phyloP scores from a whole-genome alignment of 2,888 invertebrate species.

The Athalia circularis region DNA sequence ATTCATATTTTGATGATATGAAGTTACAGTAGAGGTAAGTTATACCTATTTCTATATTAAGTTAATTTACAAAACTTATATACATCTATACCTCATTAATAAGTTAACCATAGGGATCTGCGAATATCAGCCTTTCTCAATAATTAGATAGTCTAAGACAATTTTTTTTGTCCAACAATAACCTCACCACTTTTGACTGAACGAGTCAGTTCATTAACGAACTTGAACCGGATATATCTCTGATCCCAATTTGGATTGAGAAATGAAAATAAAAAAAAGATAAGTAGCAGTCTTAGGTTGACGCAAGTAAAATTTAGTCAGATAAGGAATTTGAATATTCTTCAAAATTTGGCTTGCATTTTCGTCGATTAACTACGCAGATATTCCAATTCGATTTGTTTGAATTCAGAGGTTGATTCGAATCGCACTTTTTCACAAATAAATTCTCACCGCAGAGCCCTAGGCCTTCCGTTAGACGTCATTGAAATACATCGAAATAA shows the following conservation, averaged over 20 bases:
- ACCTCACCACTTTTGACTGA: no score
- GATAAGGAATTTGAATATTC: no score
- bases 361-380: no score
- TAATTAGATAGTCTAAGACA: background rate
- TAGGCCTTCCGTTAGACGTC: background rate
- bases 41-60: constrained; percentile 53
- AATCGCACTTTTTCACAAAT: background rate
- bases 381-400: no score
- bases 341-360: no score
- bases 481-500: constrained; percentile 39
- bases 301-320: no score
- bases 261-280: no score
- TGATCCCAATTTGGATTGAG: no score
- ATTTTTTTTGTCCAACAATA: background rate
- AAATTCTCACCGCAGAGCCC: constrained; percentile 26
- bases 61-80: constrained; percentile 69
- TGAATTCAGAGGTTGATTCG: background rate
- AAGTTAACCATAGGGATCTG: constrained; percentile 30
- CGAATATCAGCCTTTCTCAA: constrained; percentile 1
- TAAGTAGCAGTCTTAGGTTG: no score
- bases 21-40: constrained; percentile 52
- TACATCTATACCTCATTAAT: constrained; percentile 56
- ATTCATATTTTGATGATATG: constrained; percentile 54
- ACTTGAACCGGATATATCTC: no score
- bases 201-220: no score